phyloP scores from a whole-genome alignment of 1,140 invertebrate genomes.

The Wasmannia auropunctata region DNA sequence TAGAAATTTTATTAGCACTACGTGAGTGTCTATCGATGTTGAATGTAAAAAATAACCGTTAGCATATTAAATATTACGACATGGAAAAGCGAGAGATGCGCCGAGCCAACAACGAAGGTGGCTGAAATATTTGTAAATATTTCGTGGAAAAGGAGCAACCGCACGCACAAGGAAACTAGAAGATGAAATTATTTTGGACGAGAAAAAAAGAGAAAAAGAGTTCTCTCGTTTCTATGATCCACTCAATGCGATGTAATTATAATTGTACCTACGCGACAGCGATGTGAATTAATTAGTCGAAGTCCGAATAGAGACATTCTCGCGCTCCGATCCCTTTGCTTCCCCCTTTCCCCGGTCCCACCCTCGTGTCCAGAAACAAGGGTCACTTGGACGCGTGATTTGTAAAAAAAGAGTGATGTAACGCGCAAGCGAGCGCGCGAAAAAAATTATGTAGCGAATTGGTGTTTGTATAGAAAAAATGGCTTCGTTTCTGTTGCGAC shows the following conservation, averaged over 20 bases:
- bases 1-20: constrained; percentile 73
- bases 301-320: not conserved
- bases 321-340: not conserved
- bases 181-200: constrained; percentile 42
- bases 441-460: constrained; percentile 65
- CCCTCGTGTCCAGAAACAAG: not conserved
- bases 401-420: not conserved
- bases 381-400: not conserved
- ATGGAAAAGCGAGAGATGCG: not conserved
- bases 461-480: constrained; percentile 73
- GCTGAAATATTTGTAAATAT: constrained; percentile 71
- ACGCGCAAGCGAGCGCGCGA: not conserved
- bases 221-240: constrained; percentile 28
- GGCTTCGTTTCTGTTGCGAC: constrained; percentile 63
- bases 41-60: constrained; percentile 79
- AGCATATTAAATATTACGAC: constrained; percentile 76
- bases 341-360: not conserved
- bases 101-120: not conserved
- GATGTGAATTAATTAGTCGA: constrained; percentile 9
- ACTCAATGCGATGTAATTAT: constrained; percentile 52
- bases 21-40: constrained; percentile 80
- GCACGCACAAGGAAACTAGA: not conserved
- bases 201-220: not conserved
- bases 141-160: constrained; percentile 47
- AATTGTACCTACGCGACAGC: constrained; percentile 39